Base-by-base conservation (phyloP, 2,797 vertebrate species). In the Pangasius krempfi region DNA sequence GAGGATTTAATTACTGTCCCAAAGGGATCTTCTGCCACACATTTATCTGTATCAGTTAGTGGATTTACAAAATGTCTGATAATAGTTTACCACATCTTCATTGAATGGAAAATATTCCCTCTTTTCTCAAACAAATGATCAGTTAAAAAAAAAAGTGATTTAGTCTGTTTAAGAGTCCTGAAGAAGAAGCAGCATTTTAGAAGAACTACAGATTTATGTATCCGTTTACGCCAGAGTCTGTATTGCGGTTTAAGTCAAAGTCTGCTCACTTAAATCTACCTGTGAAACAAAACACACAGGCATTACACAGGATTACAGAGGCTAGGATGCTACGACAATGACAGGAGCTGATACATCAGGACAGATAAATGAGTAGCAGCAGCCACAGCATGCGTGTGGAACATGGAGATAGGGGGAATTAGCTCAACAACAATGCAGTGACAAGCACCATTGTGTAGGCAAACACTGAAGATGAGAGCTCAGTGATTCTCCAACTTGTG, bases 331-430 rank as follows among this genome's bases (percentile, higher is more conserved):
- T 87, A 91, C 93, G 89, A 96, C 96, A 96, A 96, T 95, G 92
- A 93, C 86, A 88, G 79, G 89, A 76, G 79, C 89, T 86, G 92
- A 94, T 95, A 93, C 92, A 93, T 94, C 82, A 86, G 91, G 90
- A 90, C 90, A 83, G 92, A 95, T 94, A 96, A 93, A 91, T 88
- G 86, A 84, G 89, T 90, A 90, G 93, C 68, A 93, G 95, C 94
- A 93, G 94, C 92, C 94, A 95, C 93, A 94, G 95, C 94, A 93
- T 94, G 94, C 94, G 94, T 95, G 95, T 96, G 96, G 94, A 94
- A 95, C 52, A 92, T 89, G 91, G 88, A 97, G 96, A 97, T 97
- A 96, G 95, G 95, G 94, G 94, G 95, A 96, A 97, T 97, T 96
- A 96, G 94, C 95, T 94, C 92, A 89, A 92, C 91, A 93, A 93